phyloP scores from a whole-genome alignment of 2,888 invertebrate species.

The Ophraella communa region DNA sequence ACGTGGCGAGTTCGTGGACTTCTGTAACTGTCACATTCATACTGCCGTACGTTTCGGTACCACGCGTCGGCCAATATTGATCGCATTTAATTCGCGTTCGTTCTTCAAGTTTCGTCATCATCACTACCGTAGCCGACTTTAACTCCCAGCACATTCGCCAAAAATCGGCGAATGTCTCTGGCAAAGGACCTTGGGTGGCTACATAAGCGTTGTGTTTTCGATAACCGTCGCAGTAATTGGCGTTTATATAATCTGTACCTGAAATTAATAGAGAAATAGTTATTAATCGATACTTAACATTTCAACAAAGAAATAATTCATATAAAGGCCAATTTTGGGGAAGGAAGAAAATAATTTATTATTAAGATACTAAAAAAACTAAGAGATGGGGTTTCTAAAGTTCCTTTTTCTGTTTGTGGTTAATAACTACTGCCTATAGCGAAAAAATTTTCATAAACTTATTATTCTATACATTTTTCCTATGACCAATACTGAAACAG shows the following conservation, averaged over 20 bases:
- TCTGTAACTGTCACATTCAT: constrained; percentile 95
- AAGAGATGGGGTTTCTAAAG: too few relatives aligned
- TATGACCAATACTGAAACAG: too few relatives aligned
- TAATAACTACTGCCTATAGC: too few relatives aligned
- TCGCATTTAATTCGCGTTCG: constrained; percentile 95
- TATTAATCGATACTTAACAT: too few relatives aligned
- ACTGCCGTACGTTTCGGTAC: constrained; percentile 92
- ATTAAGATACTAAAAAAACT: too few relatives aligned
- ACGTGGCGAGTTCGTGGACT: constrained; percentile 95
- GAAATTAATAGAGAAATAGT: neutral
- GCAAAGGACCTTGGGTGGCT: constrained; percentile 97
- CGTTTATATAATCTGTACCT: constrained; percentile 94
- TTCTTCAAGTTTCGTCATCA: constrained; percentile 99
- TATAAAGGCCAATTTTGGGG: too few relatives aligned
- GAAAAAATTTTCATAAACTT: too few relatives aligned
- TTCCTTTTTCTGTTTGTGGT: too few relatives aligned
- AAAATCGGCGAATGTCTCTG: constrained; percentile 97
- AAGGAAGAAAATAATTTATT: too few relatives aligned
- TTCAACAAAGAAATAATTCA: too few relatives aligned
- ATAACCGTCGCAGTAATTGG: constrained; percentile 99
- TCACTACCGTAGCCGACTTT: constrained; percentile 91
- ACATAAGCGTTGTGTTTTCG: constrained; percentile 98
- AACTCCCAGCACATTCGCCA: constrained; percentile 99
- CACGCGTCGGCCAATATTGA: constrained; percentile 97
- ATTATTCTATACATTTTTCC: too few relatives aligned